phyloP scores from a whole-genome alignment of 1,140 invertebrate species.

The Ceratina calcarata region DNA sequence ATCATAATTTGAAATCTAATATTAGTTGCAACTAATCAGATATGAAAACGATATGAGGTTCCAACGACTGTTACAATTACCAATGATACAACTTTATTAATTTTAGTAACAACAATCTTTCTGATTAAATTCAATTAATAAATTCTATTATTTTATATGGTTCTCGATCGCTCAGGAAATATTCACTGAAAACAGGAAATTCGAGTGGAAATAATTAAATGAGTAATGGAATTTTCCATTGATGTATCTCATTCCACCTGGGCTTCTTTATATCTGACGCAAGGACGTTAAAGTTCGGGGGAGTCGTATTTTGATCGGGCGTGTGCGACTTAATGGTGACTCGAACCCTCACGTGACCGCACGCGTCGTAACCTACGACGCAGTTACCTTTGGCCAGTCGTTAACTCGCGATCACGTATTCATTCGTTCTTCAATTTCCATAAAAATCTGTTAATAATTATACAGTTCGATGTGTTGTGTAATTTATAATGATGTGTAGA shows the following conservation, averaged over 20 bases:
- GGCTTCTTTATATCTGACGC: constrained; percentile 23
- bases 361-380: constrained; percentile 2
- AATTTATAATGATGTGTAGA: too few species aligned
- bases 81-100: too few species aligned
- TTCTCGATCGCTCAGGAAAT: background rate
- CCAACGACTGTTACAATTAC: too few species aligned
- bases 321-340: constrained; percentile 30
- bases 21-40: too few species aligned
- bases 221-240: constrained; percentile 27
- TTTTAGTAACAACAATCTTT: too few species aligned
- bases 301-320: constrained; percentile 21
- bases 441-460: too few species aligned
- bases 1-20: too few species aligned
- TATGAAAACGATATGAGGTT: too few species aligned
- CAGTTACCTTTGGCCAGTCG: background rate
- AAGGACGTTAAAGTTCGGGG: constrained; percentile 12
- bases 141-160: too few species aligned
- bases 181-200: too few species aligned
- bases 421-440: background rate
- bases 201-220: constrained; percentile 4
- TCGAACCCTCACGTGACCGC: background rate
- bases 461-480: too few species aligned
- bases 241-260: background rate
- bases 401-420: background rate
- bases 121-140: too few species aligned